These are phyloP conservation scores for Andricus grossulariae DNA, from an alignment of 1,140 invertebrate genomes.

Conservation along the genomic window DNA sequence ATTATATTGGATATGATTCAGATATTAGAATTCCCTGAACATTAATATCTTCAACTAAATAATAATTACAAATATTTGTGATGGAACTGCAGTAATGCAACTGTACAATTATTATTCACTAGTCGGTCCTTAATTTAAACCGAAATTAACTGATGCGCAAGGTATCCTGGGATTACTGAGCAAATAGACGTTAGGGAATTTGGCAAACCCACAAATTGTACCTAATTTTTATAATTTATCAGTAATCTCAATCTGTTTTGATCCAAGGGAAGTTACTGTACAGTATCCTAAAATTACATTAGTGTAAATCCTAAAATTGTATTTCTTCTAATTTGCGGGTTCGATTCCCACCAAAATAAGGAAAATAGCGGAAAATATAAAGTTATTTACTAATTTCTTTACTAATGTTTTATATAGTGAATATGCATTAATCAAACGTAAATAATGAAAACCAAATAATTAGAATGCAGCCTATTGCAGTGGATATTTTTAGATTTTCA, in stretches of 20 bases:
- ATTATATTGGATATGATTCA: neutral
- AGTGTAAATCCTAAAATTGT: neutral
- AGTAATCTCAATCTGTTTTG: constrained; percentile 15
- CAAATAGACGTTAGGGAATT: neutral
- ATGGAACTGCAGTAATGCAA: neutral
- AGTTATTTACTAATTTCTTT: too few species aligned
- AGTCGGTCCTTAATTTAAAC: neutral
- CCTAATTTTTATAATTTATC: constrained; percentile 14
- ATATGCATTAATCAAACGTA: too few species aligned
- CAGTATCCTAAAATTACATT: neutral
- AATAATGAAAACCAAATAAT: too few species aligned
- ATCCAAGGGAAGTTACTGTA: neutral
- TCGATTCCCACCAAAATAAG: too few species aligned
- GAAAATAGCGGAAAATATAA: too few species aligned
- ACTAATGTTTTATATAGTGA: too few species aligned
- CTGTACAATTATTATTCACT: constrained; percentile 9
- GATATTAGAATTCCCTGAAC: neutral
- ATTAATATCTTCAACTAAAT: neutral
- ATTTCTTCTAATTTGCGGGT: too few species aligned
- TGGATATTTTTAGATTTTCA: too few species aligned
- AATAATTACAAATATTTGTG: neutral
- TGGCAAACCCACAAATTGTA: constrained; percentile 11
- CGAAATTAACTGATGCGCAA: neutral
- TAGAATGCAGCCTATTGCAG: too few species aligned
- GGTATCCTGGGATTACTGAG: neutral